Base-by-base conservation (phyloP, 2,797 vertebrate species). In the Sebastiscus tertius region DNA sequence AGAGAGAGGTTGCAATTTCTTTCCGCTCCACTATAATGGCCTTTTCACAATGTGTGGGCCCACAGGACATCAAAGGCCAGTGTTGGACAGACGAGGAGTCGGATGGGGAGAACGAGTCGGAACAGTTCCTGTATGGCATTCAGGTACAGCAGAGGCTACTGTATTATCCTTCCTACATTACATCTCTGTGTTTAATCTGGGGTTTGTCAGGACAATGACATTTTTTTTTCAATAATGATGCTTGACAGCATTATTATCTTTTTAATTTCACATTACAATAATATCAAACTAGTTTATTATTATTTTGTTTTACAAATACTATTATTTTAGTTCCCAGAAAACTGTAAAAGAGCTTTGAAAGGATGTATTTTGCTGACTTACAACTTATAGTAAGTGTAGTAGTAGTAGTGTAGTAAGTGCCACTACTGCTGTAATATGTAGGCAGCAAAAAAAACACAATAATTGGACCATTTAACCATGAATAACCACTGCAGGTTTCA, bases 21-120 rank as follows among this genome's bases (percentile, higher is more conserved):
- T 74, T 82, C 82, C 52, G 18, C 80, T 87, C 58, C 42, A 72
- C 66, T 71, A 73, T 89, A 88, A 93, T 87, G 89, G 81, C 87
- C 77, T 90, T 90, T 92, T 92, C 77, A 87, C 75, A 82, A 89
- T 76, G 81, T 86, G 81, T 90, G 72, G 85, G 33, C 82, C 88
- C 85, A 77, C 93, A 99, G 98, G 98, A 99, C 95, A 96, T 99
- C 96, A 99, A 99, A 96, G 96, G 97, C 93, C 98, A 99, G 94
- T 97, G 97, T 88, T 99, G 98, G 98, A 98, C 97, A 78, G 98
- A 99, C 14, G 98, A 99, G 94, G 98, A 99, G 95, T 99, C 98
- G 0, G 98, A 99, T 10, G 98, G 98, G 83, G 98, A 99, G 94
- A 99, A 99, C 81, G 98, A 99, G 92, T 97, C 98, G 0, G 98